Conservation (phyloP, 2,888 invertebrate species). For the Liposcelis brunnea region DNA sequence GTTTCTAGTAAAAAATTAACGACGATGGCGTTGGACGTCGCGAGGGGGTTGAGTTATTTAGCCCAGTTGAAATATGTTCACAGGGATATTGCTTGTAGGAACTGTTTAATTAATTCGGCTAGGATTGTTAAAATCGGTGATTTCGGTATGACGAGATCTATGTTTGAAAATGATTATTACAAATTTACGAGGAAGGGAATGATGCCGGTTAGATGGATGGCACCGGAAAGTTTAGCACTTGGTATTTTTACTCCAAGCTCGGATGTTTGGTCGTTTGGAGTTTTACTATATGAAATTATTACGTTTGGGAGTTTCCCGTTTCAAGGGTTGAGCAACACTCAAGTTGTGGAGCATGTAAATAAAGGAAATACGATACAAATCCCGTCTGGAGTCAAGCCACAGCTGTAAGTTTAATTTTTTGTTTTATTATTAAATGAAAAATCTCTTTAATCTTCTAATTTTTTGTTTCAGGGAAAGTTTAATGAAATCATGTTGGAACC, state of each 20-base stretch:
- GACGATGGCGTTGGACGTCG: slow-evolving; percentile 73
- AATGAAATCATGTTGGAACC: slow-evolving; percentile 64
- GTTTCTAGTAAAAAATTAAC: slow-evolving; percentile 65
- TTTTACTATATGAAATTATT: slow-evolving; percentile 71
- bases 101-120: slow-evolving; percentile 60
- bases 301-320: slow-evolving; percentile 85
- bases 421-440: slow-evolving; percentile 1
- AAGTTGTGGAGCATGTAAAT: slow-evolving; percentile 68
- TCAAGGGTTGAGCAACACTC: slow-evolving; percentile 68
- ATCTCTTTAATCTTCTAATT: slow-evolving; percentile 4
- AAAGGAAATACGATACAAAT: slow-evolving; percentile 52
- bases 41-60: slow-evolving; percentile 68
- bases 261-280: slow-evolving; percentile 83
- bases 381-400: slow-evolving; percentile 60
- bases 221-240: slow-evolving; percentile 66
- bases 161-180: slow-evolving; percentile 78
- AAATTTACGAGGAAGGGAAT: slow-evolving; percentile 70
- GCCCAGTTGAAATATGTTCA: slow-evolving; percentile 75
- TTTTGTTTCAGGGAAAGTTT: slow-evolving; percentile 43
- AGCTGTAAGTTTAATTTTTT: slow-evolving; percentile 44
- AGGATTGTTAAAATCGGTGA: slow-evolving; percentile 60
- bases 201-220: slow-evolving; percentile 86
- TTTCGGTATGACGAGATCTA: slow-evolving; percentile 82
- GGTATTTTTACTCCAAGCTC: slow-evolving; percentile 74
- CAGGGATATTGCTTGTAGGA: slow-evolving; percentile 65